phyloP scores from a whole-genome alignment of 2,888 invertebrate species.

The Sesia bembeciformis region DNA sequence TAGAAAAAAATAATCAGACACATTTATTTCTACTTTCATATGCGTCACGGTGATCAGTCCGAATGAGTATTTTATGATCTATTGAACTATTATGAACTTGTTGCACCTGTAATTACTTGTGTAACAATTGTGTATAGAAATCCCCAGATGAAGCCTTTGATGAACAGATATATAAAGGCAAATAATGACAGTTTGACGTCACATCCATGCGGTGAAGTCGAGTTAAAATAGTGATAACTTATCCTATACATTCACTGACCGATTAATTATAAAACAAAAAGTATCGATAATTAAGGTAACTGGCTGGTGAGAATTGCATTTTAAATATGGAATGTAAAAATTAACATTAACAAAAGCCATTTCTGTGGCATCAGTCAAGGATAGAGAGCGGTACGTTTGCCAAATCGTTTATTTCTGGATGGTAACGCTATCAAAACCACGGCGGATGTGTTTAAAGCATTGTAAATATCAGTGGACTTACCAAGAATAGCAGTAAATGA shows the following conservation, averaged over 20 bases:
- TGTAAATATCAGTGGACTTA: conserved; percentile 29
- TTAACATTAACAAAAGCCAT: conserved; percentile 11
- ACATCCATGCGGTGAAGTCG: not conserved
- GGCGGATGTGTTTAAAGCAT: conserved; percentile 11
- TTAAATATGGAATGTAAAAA: not conserved
- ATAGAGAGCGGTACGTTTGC: conserved; percentile 34
- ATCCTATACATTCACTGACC: not conserved
- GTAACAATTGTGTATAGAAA: not conserved
- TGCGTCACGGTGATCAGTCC: too few relatives aligned
- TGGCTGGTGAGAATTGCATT: not conserved
- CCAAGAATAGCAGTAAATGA: conserved; percentile 27
- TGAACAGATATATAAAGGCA: not conserved
- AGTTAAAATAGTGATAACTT: not conserved
- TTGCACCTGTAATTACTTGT: not conserved
- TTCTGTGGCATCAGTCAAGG: conserved; percentile 32
- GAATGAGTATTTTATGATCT: too few relatives aligned
- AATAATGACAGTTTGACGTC: not conserved
- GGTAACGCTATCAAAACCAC: conserved; percentile 30
- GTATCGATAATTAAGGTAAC: not conserved
- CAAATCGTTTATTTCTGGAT: conserved; percentile 59
- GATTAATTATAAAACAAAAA: not conserved
- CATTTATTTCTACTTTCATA: too few relatives aligned
- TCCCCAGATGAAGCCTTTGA: not conserved
- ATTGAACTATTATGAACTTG: too few relatives aligned
- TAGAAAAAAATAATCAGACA: too few relatives aligned